A percentile compares a stretch with the other conserved stretches of the same genome.
Evolutionary conservation across 2,113 vertebrate genomes (phyloP).

Genomic region (Anarhynchus alexandrinus): DNA sequence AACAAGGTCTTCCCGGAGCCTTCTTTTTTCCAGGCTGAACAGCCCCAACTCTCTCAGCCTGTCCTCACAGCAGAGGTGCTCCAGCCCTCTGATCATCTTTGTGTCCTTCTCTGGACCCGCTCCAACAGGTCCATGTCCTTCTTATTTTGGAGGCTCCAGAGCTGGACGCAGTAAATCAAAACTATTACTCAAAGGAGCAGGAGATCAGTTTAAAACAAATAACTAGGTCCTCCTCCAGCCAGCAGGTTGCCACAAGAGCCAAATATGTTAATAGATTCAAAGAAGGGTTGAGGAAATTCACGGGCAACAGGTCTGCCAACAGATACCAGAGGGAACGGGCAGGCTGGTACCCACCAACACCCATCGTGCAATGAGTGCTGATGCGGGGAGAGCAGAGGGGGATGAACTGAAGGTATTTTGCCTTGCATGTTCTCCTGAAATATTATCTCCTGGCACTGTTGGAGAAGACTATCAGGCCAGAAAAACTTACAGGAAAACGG

Average conservation of each 20-base stretch:
- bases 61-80: too few relatives aligned
- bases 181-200: not conserved
- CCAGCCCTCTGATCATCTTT: too few relatives aligned
- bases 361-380: not conserved
- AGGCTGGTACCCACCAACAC: fast-evolving
- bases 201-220: not conserved
- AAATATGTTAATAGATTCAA: not conserved
- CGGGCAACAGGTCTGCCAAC: fast-evolving
- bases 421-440: not conserved
- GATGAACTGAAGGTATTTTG: not conserved
- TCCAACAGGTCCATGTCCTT: too few relatives aligned
- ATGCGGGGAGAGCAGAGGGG: not conserved
- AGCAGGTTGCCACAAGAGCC: not conserved
- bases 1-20: too few relatives aligned
- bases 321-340: not conserved
- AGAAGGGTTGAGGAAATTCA: not conserved
- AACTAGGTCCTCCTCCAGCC: not conserved
- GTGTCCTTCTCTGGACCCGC: too few relatives aligned
- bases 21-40: too few relatives aligned
- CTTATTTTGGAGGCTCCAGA: too few relatives aligned
- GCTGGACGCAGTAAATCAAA: not conserved
- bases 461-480: not conserved
- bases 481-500: not conserved
- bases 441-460: not conserved
- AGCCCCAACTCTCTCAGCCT: too few relatives aligned